Evolutionary conservation across 2,797 vertebrate genomes (phyloP).

Genomic region (Ptychadena robeensis): DNA sequence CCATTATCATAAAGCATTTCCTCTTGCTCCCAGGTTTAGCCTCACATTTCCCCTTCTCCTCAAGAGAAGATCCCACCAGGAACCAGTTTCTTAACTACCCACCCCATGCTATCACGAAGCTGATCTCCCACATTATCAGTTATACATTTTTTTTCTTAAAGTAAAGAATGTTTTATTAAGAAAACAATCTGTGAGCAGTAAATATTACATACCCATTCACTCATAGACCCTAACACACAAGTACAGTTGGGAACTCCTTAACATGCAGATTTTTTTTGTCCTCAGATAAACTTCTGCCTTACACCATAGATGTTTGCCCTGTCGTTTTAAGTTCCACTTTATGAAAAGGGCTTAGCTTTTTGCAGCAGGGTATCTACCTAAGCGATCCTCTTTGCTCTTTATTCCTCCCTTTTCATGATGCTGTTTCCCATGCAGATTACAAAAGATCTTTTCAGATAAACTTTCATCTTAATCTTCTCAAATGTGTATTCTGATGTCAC

Average conservation of each 20-base stretch:
- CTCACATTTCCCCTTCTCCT: no score
- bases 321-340: slow-evolving; percentile 7
- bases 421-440: slow-evolving; percentile 47
- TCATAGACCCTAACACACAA: no score
- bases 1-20: no score
- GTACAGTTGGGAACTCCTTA: background rate
- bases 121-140: no score
- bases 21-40: no score
- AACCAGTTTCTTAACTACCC: no score
- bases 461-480: slow-evolving; percentile 50
- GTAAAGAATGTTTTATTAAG: no score
- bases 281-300: slow-evolving; percentile 35
- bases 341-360: slow-evolving; percentile 31
- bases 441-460: slow-evolving; percentile 51
- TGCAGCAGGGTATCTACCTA: slow-evolving; percentile 42
- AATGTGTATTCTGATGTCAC: slow-evolving; percentile 48
- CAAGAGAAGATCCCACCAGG: no score
- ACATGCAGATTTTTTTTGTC: slow-evolving; percentile 4
- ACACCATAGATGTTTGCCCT: slow-evolving; percentile 24
- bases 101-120: no score
- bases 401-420: slow-evolving; percentile 23
- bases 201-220: background rate
- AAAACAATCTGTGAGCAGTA: background rate
- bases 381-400: slow-evolving; percentile 27
- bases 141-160: no score